A percentile compares a stretch with the other conserved stretches of the same genome.
phyloP scores from a whole-genome alignment of 2,113 vertebrate genomes.

The Castor canadensis region DNA sequence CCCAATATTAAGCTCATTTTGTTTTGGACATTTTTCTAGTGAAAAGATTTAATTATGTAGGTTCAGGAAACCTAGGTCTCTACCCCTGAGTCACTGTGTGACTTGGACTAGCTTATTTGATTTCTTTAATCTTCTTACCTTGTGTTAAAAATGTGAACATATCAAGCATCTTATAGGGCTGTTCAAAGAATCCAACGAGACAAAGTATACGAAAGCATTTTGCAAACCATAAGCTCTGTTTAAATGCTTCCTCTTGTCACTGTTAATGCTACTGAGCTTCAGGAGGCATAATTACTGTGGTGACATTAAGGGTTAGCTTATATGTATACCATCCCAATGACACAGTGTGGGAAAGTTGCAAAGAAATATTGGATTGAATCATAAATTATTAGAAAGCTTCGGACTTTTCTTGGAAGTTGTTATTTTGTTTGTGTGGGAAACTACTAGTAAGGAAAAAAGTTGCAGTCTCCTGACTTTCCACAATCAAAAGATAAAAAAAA shows the following conservation, averaged over 20 bases:
- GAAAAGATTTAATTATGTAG: not conserved
- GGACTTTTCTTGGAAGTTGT: slow-evolving; percentile 60
- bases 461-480: slow-evolving; percentile 53
- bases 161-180: not conserved
- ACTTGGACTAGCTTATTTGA: not conserved
- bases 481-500: slow-evolving; percentile 47
- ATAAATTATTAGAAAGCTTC: slow-evolving; percentile 60
- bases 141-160: not conserved
- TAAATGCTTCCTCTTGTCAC: slow-evolving; percentile 17
- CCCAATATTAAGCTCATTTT: not conserved
- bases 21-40: not conserved
- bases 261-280: not conserved
- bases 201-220: not conserved
- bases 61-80: not conserved
- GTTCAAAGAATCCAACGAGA: not conserved
- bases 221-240: not conserved
- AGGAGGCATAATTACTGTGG: slow-evolving; percentile 17
- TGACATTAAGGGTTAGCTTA: slow-evolving; percentile 12
- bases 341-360: slow-evolving; percentile 57
- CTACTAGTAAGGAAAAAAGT: not conserved
- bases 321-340: not conserved
- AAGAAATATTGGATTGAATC: slow-evolving; percentile 45
- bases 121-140: not conserved
- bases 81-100: not conserved
- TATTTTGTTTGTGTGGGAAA: slow-evolving; percentile 60